Evolutionary conservation across 2,113 vertebrate species (phyloP), one percentile per base, ranked within the genome.

Genomic region (Tragelaphus scriptus): DNA sequence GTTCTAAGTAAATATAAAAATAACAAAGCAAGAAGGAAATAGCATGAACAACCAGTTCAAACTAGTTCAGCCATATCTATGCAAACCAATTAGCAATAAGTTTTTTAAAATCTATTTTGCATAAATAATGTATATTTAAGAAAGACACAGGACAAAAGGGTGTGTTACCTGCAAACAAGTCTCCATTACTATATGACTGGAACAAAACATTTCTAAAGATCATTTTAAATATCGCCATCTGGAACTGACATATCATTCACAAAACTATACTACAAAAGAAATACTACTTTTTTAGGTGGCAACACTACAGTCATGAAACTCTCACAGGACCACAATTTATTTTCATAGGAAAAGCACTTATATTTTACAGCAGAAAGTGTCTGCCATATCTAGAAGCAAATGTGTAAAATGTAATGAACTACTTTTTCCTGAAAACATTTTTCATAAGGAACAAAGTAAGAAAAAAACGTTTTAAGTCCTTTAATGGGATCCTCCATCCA

Each of bases 81-180:
- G 91, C 65, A 98, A 98, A 82, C 98, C 98, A 98, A 98, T 98
- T 97, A 98, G 94, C 63, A 71, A 36, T 65, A 58, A 96, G 75
- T 61, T 96, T 85, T 98, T 59, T 97, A 95, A 97, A 85, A 87
- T 36, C 81, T 97, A 88, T 93, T 96, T 98, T 97, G 88, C 93
- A 97, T 94, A 91, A 96, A 91, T 91, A 95, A 93, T 97, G 71
- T 58, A 96, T 79, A 94, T 90, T 77, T 47, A 88, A 96, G 87
- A 51, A 91, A 80, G 55, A 61, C 84, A 77, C 26, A 87, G 95
- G 92, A 88, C 40, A 97, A 12, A 84, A 47, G 23, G 82, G 47
- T 19, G 4, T 90, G 32, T 90, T 86, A 89, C 63, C 68, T 85
- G 88, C 86, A 91, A 93, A 94, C 71, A 95, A 91, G 84, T 91